Conservation (phyloP, 2,888 invertebrate genomes). For the Phengaris arion region DNA sequence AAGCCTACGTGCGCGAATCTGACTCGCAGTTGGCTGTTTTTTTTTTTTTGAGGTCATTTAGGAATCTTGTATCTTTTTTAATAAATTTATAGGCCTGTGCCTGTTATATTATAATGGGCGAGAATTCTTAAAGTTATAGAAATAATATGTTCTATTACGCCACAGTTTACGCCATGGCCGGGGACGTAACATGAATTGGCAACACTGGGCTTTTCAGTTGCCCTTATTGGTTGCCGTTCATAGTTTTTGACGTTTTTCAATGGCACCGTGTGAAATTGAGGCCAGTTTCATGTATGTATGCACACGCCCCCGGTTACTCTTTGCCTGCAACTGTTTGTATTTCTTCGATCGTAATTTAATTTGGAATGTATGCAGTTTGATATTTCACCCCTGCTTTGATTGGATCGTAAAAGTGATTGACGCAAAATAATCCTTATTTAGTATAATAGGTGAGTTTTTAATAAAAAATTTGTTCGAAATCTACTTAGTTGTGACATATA, state of each 20-base stretch:
- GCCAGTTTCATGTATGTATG: constrained; percentile 38
- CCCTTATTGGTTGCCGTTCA: constrained; percentile 36
- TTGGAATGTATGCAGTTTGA: constrained; percentile 31
- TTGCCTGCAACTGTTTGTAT: constrained; percentile 39
- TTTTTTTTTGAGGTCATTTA: too few relatives aligned
- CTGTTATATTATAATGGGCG: too few relatives aligned
- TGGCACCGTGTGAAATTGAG: constrained; percentile 46
- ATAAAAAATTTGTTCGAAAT: too few relatives aligned
- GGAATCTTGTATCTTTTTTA: too few relatives aligned
- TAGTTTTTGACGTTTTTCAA: constrained; percentile 42
- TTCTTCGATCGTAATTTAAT: constrained; percentile 33
- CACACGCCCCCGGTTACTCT: constrained; percentile 39
- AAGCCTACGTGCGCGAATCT: too few relatives aligned
- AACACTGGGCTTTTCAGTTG: constrained; percentile 35
- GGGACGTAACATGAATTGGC: constrained; percentile 7
- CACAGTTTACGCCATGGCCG: not conserved
- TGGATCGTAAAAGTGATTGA: not conserved
- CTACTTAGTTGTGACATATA: too few relatives aligned
- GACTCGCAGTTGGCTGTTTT: too few relatives aligned
- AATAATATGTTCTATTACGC: not conserved
- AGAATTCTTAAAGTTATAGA: too few relatives aligned
- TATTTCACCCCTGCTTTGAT: constrained; percentile 22
- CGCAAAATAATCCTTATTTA: not conserved
- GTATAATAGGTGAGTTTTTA: not conserved
- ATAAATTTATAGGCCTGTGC: too few relatives aligned